Conservation (phyloP, 2,797 vertebrate species). For the Anabacerthia variegaticeps region DNA sequence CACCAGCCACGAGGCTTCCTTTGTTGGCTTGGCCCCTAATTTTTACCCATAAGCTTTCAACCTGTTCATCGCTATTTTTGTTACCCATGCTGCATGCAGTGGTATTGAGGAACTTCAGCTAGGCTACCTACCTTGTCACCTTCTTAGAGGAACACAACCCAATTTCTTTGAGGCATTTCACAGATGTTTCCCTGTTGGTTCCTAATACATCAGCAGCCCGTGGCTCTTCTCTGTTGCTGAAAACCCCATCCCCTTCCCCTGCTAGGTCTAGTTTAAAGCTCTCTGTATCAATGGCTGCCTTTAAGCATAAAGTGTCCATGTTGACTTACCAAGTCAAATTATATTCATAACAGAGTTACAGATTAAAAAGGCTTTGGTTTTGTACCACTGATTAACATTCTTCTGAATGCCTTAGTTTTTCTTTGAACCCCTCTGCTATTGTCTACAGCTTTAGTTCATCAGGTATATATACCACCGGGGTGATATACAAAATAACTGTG, state of each 20-base stretch:
- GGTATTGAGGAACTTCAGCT: neutral
- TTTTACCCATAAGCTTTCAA: neutral
- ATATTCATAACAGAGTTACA: neutral
- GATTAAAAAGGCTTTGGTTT: neutral
- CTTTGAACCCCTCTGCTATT: neutral
- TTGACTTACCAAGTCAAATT: too few relatives aligned
- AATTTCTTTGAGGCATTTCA: neutral
- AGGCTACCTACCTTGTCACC: neutral
- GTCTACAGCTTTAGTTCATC: neutral
- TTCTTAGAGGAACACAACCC: neutral
- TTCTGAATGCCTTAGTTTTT: neutral
- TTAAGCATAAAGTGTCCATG: neutral
- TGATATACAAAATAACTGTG: neutral
- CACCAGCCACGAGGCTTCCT: neutral
- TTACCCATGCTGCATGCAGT: neutral
- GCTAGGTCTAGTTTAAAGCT: neutral
- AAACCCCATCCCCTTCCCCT: neutral
- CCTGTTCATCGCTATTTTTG: neutral
- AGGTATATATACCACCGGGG: neutral
- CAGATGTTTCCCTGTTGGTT: neutral
- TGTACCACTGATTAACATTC: neutral
- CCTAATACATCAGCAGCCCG: neutral
- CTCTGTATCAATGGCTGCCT: neutral
- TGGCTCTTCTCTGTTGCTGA: neutral
- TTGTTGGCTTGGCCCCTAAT: neutral